These are phyloP conservation scores for Apodemia zela DNA, from an alignment of 2,888 invertebrate genomes.

Conservation along the genomic window DNA sequence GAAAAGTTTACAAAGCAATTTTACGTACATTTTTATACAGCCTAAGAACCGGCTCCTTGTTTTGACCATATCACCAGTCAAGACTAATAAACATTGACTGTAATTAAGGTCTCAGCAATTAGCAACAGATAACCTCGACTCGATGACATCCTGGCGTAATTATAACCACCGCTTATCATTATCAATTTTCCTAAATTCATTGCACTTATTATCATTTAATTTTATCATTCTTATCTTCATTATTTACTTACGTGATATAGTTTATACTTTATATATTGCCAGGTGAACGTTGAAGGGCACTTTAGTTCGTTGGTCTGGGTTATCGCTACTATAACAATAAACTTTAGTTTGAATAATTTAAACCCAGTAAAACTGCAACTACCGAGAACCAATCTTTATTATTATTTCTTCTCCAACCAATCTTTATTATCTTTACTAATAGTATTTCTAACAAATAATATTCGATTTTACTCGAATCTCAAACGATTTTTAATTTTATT, in stretches of 20 bases:
- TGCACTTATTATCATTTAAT: not conserved
- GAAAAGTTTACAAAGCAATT: no score
- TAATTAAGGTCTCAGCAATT: conserved; percentile 10
- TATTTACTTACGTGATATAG: not conserved
- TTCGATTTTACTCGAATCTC: no score
- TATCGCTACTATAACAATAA: not conserved
- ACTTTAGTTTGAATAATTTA: no score
- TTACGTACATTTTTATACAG: conserved; percentile 33
- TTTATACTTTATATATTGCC: not conserved
- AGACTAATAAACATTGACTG: conserved; percentile 5
- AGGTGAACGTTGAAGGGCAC: not conserved
- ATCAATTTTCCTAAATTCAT: not conserved
- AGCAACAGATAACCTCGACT: conserved; percentile 11
- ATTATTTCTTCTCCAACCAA: no score
- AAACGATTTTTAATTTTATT: no score
- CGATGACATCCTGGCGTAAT: conserved; percentile 12
- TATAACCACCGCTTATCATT: conserved; percentile 7
- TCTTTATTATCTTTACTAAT: no score
- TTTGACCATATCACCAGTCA: not conserved
- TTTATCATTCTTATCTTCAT: not conserved
- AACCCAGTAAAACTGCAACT: no score
- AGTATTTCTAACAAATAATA: no score
- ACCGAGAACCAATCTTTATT: no score
- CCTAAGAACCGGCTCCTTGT: not conserved
- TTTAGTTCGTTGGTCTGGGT: not conserved